Base-by-base conservation (phyloP, 2,797 vertebrate species). In the Gambusia yucatana region DNA sequence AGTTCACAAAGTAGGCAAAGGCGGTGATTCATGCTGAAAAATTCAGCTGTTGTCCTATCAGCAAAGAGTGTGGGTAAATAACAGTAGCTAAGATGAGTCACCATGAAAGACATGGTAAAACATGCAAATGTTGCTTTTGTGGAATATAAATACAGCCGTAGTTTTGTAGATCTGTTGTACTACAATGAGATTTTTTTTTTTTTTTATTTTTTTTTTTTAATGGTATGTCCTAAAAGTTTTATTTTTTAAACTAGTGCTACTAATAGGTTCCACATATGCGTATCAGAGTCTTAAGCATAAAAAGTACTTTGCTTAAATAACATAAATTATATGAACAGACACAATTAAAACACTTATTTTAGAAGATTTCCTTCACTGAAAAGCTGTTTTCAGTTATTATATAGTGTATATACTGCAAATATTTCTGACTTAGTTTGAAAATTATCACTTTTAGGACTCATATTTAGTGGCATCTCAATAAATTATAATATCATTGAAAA, bases 21-120 rank as follows among this genome's bases (percentile, higher is more conserved):
- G 20, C 8, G 47, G 76, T 83, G 86, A 83, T 75, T 90, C 81
- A 76, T 78, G 72, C 50, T 30, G 63, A 59, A 78, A 81, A 86
- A 65, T 47, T 74, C 81, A 82, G 41, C 72, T 1, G n/a, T 43
- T 77, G 73, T 79, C 76, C 65, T 74, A 73, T 86, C 80, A 76
- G 82, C 70, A 41, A 36, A 83, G 36, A 72, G 72, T 72, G 81
- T 61, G n/a, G 73, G 80, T 63, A 65, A 69, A 65, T 79, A 76
- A 70, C 17, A 2, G 76, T 74, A 63, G 84, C 77, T 63, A 11
- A 39, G 80, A 86, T 75, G 82, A 88, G 73, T 91, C 87, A 86
- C 72, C 72, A 20, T 46, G 55, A 79, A 77, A 73, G 41, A 84
- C 41, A 36, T 73, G 80, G 82, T 80, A 77, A 83, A 87, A 82